Evolutionary conservation across 2,797 vertebrate species (phyloP).

Genomic region (Diplodus sargus): DNA sequence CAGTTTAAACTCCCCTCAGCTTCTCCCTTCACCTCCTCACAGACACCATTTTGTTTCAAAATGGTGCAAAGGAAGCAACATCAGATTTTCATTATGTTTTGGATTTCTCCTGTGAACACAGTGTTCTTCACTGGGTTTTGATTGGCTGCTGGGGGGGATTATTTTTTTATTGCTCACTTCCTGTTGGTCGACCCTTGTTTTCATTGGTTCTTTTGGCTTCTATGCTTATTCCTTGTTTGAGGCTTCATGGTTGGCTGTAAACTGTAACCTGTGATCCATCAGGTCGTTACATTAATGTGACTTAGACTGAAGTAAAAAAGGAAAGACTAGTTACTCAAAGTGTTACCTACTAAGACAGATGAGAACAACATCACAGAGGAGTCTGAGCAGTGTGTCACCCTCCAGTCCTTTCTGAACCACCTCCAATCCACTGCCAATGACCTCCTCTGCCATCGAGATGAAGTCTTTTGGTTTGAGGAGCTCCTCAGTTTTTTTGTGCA

Average conservation of each 20-base stretch:
- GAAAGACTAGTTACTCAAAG: neutral
- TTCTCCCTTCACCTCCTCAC: conserved; percentile 29
- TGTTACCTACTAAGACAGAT: neutral
- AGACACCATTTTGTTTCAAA: conserved; percentile 50
- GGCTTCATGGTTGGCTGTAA: too few relatives aligned
- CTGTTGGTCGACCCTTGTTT: neutral
- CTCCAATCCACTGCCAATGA: neutral
- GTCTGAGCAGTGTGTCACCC: neutral
- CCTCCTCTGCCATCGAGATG: too few relatives aligned
- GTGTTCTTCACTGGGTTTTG: neutral
- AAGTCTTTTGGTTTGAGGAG: too few relatives aligned
- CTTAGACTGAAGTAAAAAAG: neutral
- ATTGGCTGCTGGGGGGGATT: neutral
- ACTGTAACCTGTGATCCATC: neutral
- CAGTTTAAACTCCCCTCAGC: conserved; percentile 48
- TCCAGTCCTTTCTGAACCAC: neutral
- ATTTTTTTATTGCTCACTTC: conserved; percentile 18
- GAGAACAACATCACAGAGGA: neutral
- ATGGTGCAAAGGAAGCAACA: neutral
- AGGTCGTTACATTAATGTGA: neutral
- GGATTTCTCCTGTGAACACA: neutral
- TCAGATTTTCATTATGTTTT: neutral
- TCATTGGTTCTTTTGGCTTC: conserved; percentile 20
- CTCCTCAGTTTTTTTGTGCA: neutral
- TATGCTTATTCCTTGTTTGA: neutral